These are phyloP conservation scores for Calyptommatus sinebrachiatus DNA, from an alignment of 2,113 vertebrate species.

Conservation along the genomic window DNA sequence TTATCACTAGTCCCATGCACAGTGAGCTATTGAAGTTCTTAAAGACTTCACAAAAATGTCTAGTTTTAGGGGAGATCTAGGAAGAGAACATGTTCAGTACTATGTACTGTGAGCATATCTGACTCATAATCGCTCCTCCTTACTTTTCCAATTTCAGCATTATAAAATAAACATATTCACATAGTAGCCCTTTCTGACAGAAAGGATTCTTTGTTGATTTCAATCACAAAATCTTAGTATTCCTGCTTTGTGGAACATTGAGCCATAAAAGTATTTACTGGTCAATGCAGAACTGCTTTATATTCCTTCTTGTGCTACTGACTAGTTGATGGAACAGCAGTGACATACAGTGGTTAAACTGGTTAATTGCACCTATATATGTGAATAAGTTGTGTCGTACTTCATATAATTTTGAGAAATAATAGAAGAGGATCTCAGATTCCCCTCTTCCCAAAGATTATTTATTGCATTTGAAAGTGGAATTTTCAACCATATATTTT, in stretches of 20 bases:
- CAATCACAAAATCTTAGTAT: not conserved
- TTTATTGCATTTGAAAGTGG: too few relatives aligned
- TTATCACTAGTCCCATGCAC: too few relatives aligned
- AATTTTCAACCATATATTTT: too few relatives aligned
- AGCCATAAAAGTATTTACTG: too few relatives aligned
- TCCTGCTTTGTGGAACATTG: not conserved
- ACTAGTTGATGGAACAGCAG: slow-evolving; percentile 56
- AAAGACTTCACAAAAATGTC: not conserved
- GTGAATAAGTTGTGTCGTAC: slow-evolving; percentile 6
- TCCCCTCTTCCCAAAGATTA: not conserved
- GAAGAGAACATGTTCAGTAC: not conserved
- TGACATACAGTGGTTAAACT: slow-evolving; percentile 61
- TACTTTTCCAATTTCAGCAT: not conserved
- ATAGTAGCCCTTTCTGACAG: not conserved
- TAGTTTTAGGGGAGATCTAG: not conserved
- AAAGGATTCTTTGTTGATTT: not conserved
- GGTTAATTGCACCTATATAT: slow-evolving; percentile 43
- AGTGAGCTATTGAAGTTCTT: too few relatives aligned
- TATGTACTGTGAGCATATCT: not conserved
- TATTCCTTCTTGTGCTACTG: not conserved
- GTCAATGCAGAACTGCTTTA: not conserved
- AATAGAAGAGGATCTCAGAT: not conserved
- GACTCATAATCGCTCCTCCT: not conserved
- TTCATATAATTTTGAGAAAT: slow-evolving; percentile 4
- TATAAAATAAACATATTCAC: not conserved